phyloP scores from a whole-genome alignment of 2,113 vertebrate genomes.

The Macaca fascicularis region DNA sequence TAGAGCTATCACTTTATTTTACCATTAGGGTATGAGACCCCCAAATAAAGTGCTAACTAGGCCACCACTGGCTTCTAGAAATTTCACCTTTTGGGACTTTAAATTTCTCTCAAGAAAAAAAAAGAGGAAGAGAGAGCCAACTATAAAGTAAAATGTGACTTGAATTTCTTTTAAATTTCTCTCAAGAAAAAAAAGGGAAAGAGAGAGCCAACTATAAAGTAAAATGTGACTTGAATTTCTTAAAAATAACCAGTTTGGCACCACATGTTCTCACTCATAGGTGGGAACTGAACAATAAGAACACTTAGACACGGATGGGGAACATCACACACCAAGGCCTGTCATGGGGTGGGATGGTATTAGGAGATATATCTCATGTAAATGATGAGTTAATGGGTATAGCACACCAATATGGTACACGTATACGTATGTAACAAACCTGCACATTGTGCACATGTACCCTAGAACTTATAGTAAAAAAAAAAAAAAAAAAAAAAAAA shows the following conservation, averaged over 20 bases:
- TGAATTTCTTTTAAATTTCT: slow-evolving; percentile 13
- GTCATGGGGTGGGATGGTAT: too few relatives aligned
- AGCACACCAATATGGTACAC: too few relatives aligned
- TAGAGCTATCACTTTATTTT: not conserved
- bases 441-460: too few relatives aligned
- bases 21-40: not conserved
- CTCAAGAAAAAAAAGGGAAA: not conserved
- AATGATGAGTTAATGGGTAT: too few relatives aligned
- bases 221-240: not conserved
- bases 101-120: not conserved
- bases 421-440: too few relatives aligned
- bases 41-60: not conserved
- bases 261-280: too few relatives aligned
- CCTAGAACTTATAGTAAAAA: too few relatives aligned
- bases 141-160: not conserved
- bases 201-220: not conserved
- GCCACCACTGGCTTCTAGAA: not conserved
- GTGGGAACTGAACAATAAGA: too few relatives aligned
- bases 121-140: not conserved
- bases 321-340: too few relatives aligned
- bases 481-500: too few relatives aligned
- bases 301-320: too few relatives aligned
- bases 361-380: too few relatives aligned
- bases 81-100: not conserved
- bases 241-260: not conserved